Conservation (phyloP, 64 coral and sea anemone genomes). For the Acropora yongei region DNA sequence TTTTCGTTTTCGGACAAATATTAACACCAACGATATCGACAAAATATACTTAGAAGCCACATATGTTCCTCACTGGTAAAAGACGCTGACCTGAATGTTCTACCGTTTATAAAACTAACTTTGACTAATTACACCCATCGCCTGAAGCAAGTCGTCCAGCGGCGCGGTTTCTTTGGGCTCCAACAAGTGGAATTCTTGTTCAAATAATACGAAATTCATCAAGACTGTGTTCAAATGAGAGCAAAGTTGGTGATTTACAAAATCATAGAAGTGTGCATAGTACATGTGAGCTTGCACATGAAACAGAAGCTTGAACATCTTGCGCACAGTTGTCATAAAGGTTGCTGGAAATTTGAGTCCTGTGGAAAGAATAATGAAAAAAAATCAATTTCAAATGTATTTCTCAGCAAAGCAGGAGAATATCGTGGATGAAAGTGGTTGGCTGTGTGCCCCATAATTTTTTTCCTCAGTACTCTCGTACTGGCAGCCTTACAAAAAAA, state of each 20-base stretch:
- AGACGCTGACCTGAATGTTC: not conserved
- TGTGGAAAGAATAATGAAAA: constrained; percentile 2
- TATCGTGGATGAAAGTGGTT: too few relatives aligned
- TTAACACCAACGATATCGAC: constrained; percentile 26
- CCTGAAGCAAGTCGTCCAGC: constrained; percentile 92
- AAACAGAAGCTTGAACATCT: constrained; percentile 92
- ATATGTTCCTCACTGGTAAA: constrained; percentile 29
- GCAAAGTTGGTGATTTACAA: constrained; percentile 84
- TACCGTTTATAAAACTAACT: constrained; percentile 31
- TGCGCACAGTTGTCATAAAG: constrained; percentile 82
- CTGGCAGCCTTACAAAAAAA: too few relatives aligned
- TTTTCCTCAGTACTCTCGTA: too few relatives aligned
- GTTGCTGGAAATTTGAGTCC: constrained; percentile 86
- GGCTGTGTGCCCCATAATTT: too few relatives aligned
- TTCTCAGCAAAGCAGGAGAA: too few relatives aligned
- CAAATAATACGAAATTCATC: constrained; percentile 90
- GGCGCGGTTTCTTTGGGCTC: constrained; percentile 93
- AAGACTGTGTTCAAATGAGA: constrained; percentile 89
- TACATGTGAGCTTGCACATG: constrained; percentile 93
- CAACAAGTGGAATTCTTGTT: constrained; percentile 90
- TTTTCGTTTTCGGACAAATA: constrained; percentile 10
- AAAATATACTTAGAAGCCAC: constrained; percentile 38
- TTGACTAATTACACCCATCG: constrained; percentile 74
- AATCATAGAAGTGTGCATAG: constrained; percentile 87
- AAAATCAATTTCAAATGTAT: not conserved